Percentiles rank a stretch among this genome's conserved stretches.
phyloP scores from a whole-genome alignment of 2,888 invertebrate species.

The Drosophila siamana region DNA sequence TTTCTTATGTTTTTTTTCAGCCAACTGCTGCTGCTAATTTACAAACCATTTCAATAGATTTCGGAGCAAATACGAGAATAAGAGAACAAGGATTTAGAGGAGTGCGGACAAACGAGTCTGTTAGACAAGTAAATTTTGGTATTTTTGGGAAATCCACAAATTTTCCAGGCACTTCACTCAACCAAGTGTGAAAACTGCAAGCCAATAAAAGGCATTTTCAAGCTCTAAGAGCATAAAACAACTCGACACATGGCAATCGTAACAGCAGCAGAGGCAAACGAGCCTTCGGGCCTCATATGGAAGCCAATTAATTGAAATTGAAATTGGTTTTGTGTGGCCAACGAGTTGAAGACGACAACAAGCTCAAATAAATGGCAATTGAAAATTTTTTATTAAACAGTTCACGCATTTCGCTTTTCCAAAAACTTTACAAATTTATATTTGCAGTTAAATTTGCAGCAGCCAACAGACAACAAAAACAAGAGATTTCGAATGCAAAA shows the following conservation, averaged over 20 bases:
- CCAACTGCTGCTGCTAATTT: slow-evolving; percentile 13
- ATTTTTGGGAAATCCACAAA: slow-evolving; percentile 36
- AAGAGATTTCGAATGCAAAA: background rate
- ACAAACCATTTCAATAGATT: slow-evolving; percentile 23
- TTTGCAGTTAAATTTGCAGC: slow-evolving; percentile 40
- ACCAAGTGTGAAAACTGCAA: slow-evolving; percentile 57
- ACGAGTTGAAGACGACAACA: slow-evolving; percentile 37
- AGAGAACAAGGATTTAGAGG: background rate
- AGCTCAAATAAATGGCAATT: slow-evolving; percentile 57
- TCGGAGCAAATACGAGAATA: background rate
- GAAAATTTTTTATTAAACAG: slow-evolving; percentile 52
- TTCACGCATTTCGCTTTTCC: slow-evolving; percentile 42
- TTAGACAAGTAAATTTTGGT: slow-evolving; percentile 24
- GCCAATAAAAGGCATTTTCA: slow-evolving; percentile 58
- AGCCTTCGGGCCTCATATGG: slow-evolving; percentile 45
- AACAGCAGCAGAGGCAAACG: background rate
- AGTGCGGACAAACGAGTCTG: slow-evolving; percentile 1
- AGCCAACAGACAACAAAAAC: slow-evolving; percentile 13
- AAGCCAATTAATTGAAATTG: slow-evolving; percentile 70
- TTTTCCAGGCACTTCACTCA: slow-evolving; percentile 32
- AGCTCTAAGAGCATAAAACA: slow-evolving; percentile 48
- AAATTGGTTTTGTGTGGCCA: slow-evolving; percentile 59
- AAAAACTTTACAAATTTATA: slow-evolving; percentile 37
- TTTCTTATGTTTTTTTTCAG: background rate
- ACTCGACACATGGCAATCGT: slow-evolving; percentile 29